Evolutionary conservation across 2,888 invertebrate genomes (phyloP), one percentile per base, ranked within the genome.

Genomic region (Ophion obscuratus): DNA sequence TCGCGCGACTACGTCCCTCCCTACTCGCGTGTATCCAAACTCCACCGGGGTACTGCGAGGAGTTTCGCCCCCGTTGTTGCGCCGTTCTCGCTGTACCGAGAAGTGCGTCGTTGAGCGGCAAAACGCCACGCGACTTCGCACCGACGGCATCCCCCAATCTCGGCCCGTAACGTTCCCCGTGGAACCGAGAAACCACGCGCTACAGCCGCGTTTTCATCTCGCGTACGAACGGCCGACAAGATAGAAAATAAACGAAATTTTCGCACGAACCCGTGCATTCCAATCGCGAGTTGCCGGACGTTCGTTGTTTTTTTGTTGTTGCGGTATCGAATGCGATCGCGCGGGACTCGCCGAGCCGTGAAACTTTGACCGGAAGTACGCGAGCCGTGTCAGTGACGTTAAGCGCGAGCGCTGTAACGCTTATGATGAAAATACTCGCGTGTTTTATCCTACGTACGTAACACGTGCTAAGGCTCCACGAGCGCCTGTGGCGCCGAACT

Each of bases 101-200:
- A 68, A 78, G 64, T 53, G 82, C 80, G 81, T 87, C 83, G 87
- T 79, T 75, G 84, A 86, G 90, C 89, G 91, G 89, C 90, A 91
- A 91, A 91, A 90, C 90, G 89, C 90, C 90, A 90, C 91, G 91
- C 91, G 91, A 90, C 90, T 86, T 81, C 89, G 89, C 88, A 87
- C 87, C 90, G 90, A 89, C 89, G 89, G 89, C 88, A 90, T 88
- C 87, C 80, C 83, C 53, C 14, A 9, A 27, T 14, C n/a, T 57
- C 61, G 68, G 61, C 59, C 67, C 67, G 74, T 67, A 36, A 47
- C 31, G n/a, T 44, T 73, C 73, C 17, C 83, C 81, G 67, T 70
- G 73, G 64, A 77, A 81, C 67, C 61, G 70, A 62, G 44, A 62
- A 44, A 73, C 73, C 59, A 57, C 59, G 73, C 73, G 73, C 59